Evolutionary conservation across 2,797 vertebrate species (phyloP).

Genomic region (Otolemur crassicaudatus): DNA sequence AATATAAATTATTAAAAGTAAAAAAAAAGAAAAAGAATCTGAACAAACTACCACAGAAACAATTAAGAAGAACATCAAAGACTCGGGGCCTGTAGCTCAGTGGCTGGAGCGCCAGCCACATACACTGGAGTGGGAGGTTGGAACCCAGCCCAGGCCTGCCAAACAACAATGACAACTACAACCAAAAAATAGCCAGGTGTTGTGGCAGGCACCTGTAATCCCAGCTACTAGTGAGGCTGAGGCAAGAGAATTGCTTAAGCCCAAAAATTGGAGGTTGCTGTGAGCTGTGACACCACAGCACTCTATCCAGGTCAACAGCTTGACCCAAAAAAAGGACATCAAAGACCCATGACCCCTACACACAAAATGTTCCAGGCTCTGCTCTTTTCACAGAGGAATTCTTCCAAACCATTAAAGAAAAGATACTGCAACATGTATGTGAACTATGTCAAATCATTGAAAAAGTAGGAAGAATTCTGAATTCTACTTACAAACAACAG

Average conservation of each 20-base stretch:
- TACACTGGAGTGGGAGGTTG: no score
- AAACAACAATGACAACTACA: no score
- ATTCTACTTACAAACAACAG: constrained; percentile 23
- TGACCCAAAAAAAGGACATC: background rate
- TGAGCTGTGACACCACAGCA: no score
- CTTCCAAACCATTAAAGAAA: background rate
- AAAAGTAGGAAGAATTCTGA: background rate
- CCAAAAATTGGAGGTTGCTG: no score
- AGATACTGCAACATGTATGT: background rate
- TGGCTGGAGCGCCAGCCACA: no score
- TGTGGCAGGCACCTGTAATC: no score
- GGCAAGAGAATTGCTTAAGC: no score
- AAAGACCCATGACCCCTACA: background rate
- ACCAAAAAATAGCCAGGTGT: no score
- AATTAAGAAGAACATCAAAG: background rate
- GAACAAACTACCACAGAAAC: background rate
- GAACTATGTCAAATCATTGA: background rate
- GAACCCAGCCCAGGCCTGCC: no score
- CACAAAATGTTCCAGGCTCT: background rate
- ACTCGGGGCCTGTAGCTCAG: background rate
- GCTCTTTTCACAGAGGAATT: background rate
- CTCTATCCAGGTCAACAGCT: no score
- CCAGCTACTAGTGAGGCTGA: no score
- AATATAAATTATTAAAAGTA: background rate
- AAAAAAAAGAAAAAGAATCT: background rate